Evolutionary conservation across 2,888 invertebrate genomes (phyloP), one percentile per base, ranked within the genome.

Genomic region (Tiliacea aurago): DNA sequence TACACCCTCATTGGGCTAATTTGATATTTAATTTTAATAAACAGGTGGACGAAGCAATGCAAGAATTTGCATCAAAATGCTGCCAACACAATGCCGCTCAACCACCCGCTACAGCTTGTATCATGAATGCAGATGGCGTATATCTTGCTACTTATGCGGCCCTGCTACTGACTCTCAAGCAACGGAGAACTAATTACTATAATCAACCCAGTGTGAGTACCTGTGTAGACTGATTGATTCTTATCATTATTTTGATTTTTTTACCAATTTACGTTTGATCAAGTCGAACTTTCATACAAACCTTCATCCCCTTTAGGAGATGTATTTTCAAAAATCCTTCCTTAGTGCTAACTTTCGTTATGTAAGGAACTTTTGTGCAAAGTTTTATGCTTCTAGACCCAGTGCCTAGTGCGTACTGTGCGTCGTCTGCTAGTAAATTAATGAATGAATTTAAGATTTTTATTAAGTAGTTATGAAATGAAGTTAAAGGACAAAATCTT

Each of bases 101-200:
- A 61, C 97, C 97, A 1, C 97, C 97, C 3, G 97, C 97, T 59
- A 97, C 97, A 6, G 95, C 97, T 2, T 98, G 98, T 51, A 98
- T 98, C 61, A 98, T 99, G 96, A 99, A 99, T 93, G 99, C 99
- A 1, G 99, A 99, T 94, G 99, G 99, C 37, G 98, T 99, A 56
- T 99, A 99, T 91, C 94, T 99, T 80, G 98, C 99, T 1, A 98
- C 98, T 0, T 99, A 99, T 90, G 98, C 98, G 0, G 98, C 98
- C 0, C 93, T 99, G 37, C 94, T 98, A 61, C 95, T 99, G 0
- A 99, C 98, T 88, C 95, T 99, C 73, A 98, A 98, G 88, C 97
- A 99, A 37, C 97, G 98, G 64, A 97, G 97, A 76, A 97, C 97
- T 56, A 98, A 98, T 68, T 98, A 98, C 93, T 99, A 99, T 90